These are phyloP conservation scores for Thalassophryne amazonica DNA, from an alignment of 2,797 vertebrate species.

Conservation along the genomic window DNA sequence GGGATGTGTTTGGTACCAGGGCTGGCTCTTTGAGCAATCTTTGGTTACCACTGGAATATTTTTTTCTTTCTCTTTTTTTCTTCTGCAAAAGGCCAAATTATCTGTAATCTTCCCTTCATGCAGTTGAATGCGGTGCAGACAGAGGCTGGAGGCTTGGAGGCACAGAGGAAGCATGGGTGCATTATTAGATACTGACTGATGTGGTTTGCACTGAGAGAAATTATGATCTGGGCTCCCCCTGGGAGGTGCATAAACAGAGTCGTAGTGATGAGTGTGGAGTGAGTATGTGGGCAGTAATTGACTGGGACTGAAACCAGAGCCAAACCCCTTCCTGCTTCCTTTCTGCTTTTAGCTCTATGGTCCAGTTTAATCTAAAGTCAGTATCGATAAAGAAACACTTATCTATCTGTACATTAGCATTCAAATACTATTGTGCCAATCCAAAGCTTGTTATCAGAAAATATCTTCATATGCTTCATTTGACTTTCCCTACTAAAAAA, in stretches of 20 bases:
- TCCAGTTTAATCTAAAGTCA: not conserved
- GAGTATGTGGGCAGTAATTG: slow-evolving; percentile 36
- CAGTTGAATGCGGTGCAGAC: not conserved
- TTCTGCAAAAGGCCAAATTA: no score
- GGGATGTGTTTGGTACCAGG: no score
- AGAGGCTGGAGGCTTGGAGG: slow-evolving; percentile 3
- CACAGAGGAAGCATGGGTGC: slow-evolving; percentile 10
- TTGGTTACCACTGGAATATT: no score
- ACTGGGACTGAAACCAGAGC: slow-evolving; percentile 29
- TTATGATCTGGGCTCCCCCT: slow-evolving; percentile 37
- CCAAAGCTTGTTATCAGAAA: not conserved
- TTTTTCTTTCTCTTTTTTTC: not conserved
- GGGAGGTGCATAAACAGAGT: slow-evolving; percentile 45
- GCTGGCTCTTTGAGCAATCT: no score
- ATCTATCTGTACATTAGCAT: no score
- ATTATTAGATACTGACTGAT: slow-evolving; percentile 39
- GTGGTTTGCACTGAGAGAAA: slow-evolving; percentile 49
- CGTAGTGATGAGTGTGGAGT: slow-evolving; percentile 50
- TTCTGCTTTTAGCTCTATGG: slow-evolving; percentile 6
- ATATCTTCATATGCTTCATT: not conserved
- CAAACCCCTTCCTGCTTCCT: not conserved
- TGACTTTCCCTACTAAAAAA: no score
- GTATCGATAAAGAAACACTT: no score
- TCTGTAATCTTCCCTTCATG: not conserved
- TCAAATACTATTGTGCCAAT: slow-evolving; percentile 2